Evolutionary conservation across 37 sponge, comb jelly and placozoan genomes (phyloP).

Genomic region (Amphimedon queenslandica): DNA sequence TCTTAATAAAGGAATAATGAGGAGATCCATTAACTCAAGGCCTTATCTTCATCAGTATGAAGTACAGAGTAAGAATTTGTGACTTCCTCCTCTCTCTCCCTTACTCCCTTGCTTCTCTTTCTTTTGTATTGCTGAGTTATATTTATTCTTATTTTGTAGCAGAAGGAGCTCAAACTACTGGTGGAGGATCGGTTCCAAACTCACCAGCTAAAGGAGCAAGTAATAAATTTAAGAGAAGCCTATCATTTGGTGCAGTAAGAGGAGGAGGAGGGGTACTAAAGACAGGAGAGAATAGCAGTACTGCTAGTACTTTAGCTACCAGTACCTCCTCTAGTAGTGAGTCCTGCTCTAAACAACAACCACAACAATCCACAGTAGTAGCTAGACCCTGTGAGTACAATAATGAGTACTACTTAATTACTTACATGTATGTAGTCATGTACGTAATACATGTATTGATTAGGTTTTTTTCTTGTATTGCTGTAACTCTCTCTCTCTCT

Average conservation of each 20-base stretch:
- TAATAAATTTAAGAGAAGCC: constrained; percentile 31
- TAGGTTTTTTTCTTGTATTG: neutral
- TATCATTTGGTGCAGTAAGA: constrained; percentile 43
- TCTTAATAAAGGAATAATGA: neutral
- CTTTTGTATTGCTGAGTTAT: no score
- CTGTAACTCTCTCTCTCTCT: neutral
- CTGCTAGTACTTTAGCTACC: neutral
- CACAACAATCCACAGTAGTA: constrained; percentile 13
- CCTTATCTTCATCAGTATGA: constrained; percentile 67
- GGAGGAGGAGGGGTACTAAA: no score
- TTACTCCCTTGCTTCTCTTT: neutral
- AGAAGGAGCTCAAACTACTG: no score
- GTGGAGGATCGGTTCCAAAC: constrained; percentile 16
- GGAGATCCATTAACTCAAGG: constrained; percentile 26
- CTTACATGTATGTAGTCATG: neutral
- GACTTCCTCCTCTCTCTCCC: neutral
- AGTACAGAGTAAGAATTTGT: constrained; percentile 15
- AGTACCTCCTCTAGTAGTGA: neutral
- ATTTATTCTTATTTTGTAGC: no score
- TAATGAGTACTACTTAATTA: no score
- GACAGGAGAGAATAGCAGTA: neutral
- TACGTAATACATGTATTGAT: no score
- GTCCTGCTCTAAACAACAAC: no score
- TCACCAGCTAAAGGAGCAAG: constrained; percentile 7
- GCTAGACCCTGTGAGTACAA: constrained; percentile 62